phyloP scores from a whole-genome alignment of 1,140 invertebrate species.

The Apis florea region DNA sequence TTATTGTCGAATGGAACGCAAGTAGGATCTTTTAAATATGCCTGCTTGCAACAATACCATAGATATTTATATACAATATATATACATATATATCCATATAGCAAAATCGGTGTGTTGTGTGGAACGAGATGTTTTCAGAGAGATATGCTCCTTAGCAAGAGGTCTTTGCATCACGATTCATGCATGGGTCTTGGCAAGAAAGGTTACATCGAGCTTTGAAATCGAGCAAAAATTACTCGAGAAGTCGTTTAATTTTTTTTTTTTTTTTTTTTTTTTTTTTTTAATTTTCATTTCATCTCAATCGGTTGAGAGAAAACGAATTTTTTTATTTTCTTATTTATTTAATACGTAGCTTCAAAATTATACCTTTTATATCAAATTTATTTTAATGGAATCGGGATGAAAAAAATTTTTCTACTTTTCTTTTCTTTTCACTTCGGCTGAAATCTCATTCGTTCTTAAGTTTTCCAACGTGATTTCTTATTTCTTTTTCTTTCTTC shows the following conservation, averaged over 20 bases:
- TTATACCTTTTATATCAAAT: neutral
- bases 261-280: too few relatives aligned
- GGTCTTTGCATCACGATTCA: conserved; percentile 10
- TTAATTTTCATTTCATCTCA: neutral
- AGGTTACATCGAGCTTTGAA: neutral
- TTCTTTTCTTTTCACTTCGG: neutral
- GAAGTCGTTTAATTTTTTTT: too few relatives aligned
- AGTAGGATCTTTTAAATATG: conserved; percentile 33
- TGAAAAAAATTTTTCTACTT: neutral
- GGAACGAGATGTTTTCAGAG: conserved; percentile 29
- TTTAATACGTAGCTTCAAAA: too few relatives aligned
- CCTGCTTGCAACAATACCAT: conserved; percentile 24
- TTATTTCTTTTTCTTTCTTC: neutral
- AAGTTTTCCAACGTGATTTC: neutral
- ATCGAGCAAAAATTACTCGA: neutral
- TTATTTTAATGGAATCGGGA: neutral
- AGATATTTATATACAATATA: conserved; percentile 19
- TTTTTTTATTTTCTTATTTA: too few relatives aligned
- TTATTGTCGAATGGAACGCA: conserved; percentile 53
- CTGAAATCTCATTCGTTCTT: neutral
- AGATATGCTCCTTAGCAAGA: conserved; percentile 8
- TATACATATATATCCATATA: conserved; percentile 21
- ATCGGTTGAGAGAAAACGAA: neutral
- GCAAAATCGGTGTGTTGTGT: conserved; percentile 18
- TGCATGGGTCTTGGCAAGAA: conserved; percentile 39